These are phyloP conservation scores for Manis javanica DNA, from an alignment of 2,797 vertebrate genomes.

Conservation along the genomic window DNA sequence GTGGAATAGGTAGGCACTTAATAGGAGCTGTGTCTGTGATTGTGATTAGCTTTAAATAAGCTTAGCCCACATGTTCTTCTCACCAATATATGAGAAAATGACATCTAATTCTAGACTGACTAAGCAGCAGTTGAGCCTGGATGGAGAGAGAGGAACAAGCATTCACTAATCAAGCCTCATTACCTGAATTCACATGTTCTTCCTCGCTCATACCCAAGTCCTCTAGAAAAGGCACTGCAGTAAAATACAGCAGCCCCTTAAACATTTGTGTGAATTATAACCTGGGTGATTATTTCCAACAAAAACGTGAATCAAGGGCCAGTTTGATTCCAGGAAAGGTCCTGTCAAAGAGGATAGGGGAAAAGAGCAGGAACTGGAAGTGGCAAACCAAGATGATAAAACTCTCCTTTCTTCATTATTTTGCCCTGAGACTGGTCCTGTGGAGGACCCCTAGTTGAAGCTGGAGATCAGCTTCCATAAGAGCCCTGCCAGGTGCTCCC, in stretches of 20 bases:
- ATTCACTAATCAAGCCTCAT: background rate
- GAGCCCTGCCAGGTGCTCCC: background rate
- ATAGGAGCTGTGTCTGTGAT: background rate
- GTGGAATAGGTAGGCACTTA: background rate
- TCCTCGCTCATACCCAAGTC: conserved; percentile 7
- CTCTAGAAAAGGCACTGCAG: background rate
- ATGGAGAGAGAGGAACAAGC: conserved; percentile 24
- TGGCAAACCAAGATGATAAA: background rate
- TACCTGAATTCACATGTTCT: conserved; percentile 7
- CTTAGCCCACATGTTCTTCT: background rate
- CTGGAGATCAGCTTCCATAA: background rate
- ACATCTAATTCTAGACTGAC: conserved; percentile 5
- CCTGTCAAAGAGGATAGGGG: background rate
- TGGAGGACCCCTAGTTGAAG: background rate
- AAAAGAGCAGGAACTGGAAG: background rate
- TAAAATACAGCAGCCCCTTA: background rate
- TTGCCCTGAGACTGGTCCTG: background rate
- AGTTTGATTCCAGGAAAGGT: background rate
- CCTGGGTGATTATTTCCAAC: background rate
- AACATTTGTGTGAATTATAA: background rate
- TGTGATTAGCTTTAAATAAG: background rate
- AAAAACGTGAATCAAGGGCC: background rate
- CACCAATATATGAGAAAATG: background rate
- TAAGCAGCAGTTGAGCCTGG: background rate
- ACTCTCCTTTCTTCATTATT: background rate